A percentile compares a stretch with the other conserved stretches of the same genome.
Evolutionary conservation across 2,888 invertebrate genomes (phyloP).

Genomic region (Tridacna crocea): DNA sequence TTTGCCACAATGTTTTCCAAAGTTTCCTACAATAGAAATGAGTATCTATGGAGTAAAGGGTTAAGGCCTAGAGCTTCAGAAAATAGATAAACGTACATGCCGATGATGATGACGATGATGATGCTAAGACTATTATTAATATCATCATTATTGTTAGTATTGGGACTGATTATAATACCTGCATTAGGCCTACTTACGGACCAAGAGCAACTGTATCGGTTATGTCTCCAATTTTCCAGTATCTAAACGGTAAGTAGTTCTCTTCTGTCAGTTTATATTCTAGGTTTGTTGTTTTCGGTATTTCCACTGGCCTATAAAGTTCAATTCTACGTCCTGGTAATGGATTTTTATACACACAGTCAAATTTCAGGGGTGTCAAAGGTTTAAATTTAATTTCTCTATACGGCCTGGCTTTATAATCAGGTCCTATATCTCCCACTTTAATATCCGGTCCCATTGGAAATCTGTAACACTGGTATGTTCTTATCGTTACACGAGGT

Average conservation of each 20-base stretch:
- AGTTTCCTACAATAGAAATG: no score
- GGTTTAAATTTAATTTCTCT: background rate
- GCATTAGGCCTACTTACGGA: no score
- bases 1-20: no score
- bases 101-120: no score
- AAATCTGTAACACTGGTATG: slow-evolving; percentile 12
- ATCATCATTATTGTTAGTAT: no score
- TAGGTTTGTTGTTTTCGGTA: background rate
- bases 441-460: slow-evolving; percentile 24
- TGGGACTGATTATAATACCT: no score
- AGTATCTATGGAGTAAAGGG: no score
- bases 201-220: slow-evolving; percentile 14
- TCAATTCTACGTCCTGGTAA: background rate
- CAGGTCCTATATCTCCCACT: slow-evolving; percentile 14
- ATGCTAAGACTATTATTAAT: no score
- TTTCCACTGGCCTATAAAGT: background rate
- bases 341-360: background rate
- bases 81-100: no score
- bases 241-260: slow-evolving; percentile 7
- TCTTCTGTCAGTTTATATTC: slow-evolving; percentile 25
- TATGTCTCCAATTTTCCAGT: slow-evolving; percentile 5
- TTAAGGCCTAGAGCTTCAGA: no score
- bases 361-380: background rate
- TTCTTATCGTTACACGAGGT: background rate
- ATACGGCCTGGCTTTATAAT: slow-evolving; percentile 8